Base-by-base conservation (phyloP, 2,888 invertebrate species). In the Stenurella melanura region DNA sequence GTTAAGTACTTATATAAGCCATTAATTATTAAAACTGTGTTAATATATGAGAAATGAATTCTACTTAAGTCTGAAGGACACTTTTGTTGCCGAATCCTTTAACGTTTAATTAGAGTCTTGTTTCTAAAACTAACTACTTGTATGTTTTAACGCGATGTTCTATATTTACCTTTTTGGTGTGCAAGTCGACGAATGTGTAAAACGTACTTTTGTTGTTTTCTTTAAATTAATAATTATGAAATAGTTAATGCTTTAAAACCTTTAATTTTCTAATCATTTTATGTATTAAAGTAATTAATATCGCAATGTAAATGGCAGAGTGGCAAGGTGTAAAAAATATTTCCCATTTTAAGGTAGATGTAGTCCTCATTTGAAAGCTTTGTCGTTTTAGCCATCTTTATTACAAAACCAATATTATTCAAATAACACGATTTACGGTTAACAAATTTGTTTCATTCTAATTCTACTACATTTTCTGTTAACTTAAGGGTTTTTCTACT, bases 1-100 rank as follows among this genome's bases (percentile, higher is more conserved):
- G 85, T 83, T 85, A 86, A 86, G 81, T 79, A 80, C 78, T 86
- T 86, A 86, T 86, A 86, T 86, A 86, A 87, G 84, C 86, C 83
- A 86, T 87, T 86, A 86, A 86, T 87, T 86, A 86, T 80, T 79
- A 81, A 63, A 67, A 71, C 38, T 21, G 75, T 81, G 85, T 83
- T 86, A 87, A 87, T 85, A 78, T 79, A 83, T 84, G 86, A 82
- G 82, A 86, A 86, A 84, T 82, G 85, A 83, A 83, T 83, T 85
- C 85, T 84, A 86, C 86, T 86, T 85, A 83, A 82, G 79, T 58
- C 73, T 82, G 85, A 87, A 87, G 85, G 86, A 84, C 85, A 83
- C 77, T 82, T 78, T 83, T 85, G 84, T 85, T 84, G 85, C 84
- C 80, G 81, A 82, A 83, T 83, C 80, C 82, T 84, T 85, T 85